phyloP scores from a whole-genome alignment of 2,888 invertebrate genomes.

The Dusona sp. region DNA sequence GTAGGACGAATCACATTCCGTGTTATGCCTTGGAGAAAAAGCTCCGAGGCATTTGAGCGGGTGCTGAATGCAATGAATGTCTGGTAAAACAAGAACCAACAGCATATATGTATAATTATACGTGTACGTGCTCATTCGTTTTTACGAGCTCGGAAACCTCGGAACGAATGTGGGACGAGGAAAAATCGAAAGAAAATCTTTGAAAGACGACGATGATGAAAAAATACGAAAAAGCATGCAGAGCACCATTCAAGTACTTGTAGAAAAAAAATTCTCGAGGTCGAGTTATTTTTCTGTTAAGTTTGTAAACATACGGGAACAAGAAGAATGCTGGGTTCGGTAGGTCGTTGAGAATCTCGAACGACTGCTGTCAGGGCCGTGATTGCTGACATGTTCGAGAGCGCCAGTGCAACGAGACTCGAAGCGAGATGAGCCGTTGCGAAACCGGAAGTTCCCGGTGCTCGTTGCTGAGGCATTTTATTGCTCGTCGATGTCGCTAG shows the following conservation, averaged over 20 bases:
- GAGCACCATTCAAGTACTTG: background rate
- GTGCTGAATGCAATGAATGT: slow-evolving; percentile 57
- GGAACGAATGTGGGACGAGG: slow-evolving; percentile 41
- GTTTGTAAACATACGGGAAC: slow-evolving; percentile 76
- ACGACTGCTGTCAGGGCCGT: slow-evolving; percentile 86
- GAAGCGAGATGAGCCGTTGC: slow-evolving; percentile 88
- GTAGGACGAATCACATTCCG: slow-evolving; percentile 62
- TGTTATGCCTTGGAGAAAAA: slow-evolving; percentile 42
- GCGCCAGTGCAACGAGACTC: slow-evolving; percentile 84
- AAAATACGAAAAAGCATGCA: background rate
- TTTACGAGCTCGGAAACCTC: slow-evolving; percentile 47
- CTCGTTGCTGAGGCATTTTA: slow-evolving; percentile 68
- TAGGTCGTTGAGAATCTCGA: slow-evolving; percentile 86
- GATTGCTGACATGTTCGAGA: slow-evolving; percentile 83
- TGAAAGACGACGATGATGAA: background rate
- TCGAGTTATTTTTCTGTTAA: background rate
- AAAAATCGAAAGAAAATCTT: slow-evolving; percentile 13
- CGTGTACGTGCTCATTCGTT: slow-evolving; percentile 11
- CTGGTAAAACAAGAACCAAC: slow-evolving; percentile 47
- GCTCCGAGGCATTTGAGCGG: slow-evolving; percentile 56
- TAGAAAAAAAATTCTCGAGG: slow-evolving; percentile 10
- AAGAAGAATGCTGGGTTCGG: slow-evolving; percentile 78
- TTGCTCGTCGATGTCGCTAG: slow-evolving; percentile 76
- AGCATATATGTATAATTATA: slow-evolving; percentile 16
- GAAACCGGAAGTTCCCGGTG: slow-evolving; percentile 77